These are phyloP conservation scores for Beris chalybata DNA, from an alignment of 2,888 invertebrate genomes.

Conservation along the genomic window DNA sequence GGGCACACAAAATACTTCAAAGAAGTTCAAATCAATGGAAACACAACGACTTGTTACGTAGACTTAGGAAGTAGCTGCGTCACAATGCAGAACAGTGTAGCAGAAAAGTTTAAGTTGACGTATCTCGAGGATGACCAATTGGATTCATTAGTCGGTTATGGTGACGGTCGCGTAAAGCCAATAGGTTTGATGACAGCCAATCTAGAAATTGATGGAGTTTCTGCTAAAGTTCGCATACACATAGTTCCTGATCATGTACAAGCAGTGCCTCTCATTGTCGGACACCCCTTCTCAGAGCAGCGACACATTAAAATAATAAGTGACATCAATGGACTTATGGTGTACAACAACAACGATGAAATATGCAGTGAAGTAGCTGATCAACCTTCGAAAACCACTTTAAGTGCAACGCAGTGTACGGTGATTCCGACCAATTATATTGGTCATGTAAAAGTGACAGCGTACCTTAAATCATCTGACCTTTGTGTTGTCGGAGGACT, in stretches of 20 bases:
- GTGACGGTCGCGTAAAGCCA: background rate
- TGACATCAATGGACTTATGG: background rate
- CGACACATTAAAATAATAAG: slow-evolving; percentile 6
- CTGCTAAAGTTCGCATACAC: slow-evolving; percentile 8
- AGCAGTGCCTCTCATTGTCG: background rate
- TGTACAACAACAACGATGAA: too few species aligned
- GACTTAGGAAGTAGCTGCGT: slow-evolving; percentile 17
- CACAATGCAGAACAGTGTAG: background rate
- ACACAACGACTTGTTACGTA: background rate
- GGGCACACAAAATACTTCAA: background rate
- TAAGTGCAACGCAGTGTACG: background rate
- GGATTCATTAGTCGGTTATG: background rate
- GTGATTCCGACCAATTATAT: slow-evolving; percentile 1
- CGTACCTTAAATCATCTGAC: background rate
- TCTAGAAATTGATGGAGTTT: slow-evolving; percentile 9
- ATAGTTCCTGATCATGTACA: slow-evolving; percentile 5
- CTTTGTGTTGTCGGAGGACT: background rate
- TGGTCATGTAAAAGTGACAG: background rate
- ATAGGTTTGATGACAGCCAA: background rate
- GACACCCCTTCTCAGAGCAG: slow-evolving; percentile 18
- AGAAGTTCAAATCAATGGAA: background rate
- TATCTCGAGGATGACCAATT: background rate
- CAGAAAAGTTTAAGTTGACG: too few species aligned
- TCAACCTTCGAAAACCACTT: background rate
- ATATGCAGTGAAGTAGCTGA: too few species aligned